phyloP scores from a whole-genome alignment of 2,888 invertebrate species.

The Tenodera sinensis region DNA sequence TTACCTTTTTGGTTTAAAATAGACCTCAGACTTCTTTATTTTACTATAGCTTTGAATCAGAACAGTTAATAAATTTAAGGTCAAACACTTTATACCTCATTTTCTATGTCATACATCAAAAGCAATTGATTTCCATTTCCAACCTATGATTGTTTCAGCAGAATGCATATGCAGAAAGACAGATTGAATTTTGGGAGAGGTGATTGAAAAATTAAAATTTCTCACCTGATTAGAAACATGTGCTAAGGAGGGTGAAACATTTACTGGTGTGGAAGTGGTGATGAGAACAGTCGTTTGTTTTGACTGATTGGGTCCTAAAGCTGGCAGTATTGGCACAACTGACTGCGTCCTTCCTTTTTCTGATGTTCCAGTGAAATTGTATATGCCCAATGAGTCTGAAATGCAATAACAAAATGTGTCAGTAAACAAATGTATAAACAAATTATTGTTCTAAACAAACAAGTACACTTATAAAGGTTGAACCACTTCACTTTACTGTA shows the following conservation, averaged over 20 bases:
- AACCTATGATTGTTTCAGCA: background rate
- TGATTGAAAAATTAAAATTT: background rate
- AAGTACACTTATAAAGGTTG: too few species aligned
- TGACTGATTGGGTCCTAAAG: constrained; percentile 15
- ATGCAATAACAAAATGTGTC: background rate
- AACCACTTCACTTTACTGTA: too few species aligned
- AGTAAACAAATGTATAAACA: too few species aligned
- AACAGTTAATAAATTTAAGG: too few species aligned
- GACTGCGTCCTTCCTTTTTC: constrained; percentile 25
- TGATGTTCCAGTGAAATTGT: constrained; percentile 28
- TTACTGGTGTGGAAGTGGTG: constrained; percentile 47
- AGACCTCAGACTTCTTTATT: too few species aligned
- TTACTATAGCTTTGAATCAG: too few species aligned
- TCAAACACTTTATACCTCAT: too few species aligned
- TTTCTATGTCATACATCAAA: too few species aligned
- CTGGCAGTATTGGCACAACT: constrained; percentile 32
- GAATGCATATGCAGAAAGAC: background rate
- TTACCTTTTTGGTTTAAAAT: too few species aligned
- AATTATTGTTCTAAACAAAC: too few species aligned
- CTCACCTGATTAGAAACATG: constrained; percentile 25
- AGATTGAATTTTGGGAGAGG: too few species aligned
- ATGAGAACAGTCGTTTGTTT: constrained; percentile 45
- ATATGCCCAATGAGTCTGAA: constrained; percentile 20
- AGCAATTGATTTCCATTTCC: too few species aligned
- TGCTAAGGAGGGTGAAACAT: constrained; percentile 36